Base-by-base conservation (phyloP, 2,888 invertebrate species). In the Dioctria rufipes region DNA sequence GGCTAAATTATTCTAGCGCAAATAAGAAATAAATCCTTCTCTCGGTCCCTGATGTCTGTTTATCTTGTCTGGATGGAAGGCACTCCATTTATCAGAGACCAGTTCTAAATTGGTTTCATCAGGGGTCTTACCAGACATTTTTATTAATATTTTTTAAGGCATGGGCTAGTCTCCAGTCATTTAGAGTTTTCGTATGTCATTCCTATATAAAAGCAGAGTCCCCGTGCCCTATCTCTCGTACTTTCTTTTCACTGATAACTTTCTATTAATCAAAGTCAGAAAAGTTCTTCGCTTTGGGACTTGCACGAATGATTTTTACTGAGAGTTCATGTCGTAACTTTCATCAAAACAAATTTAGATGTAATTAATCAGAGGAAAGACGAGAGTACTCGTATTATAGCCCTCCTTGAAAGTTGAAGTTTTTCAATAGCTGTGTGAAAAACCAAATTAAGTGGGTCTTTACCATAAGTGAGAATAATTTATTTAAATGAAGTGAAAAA, bases 221-320 rank as follows among this genome's bases (percentile, higher is more conserved):
- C 40, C 65, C 11, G 11, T 65, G 9, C 42, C n/a, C 42, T 37
- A 40, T 25, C 42, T n/a, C 65, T 65, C 65, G 13, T 65, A 42
- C 40, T 65, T 65, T 65, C 25, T 25, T 25, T 25, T 25, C 25
- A 2, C 25, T 25, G 25, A 42, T 40, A 65, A n/a, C 40, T 40
- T 65, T 42, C 40, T 65, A 65, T 65, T 65, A 65, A 65, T 65
- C 65, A 65, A 63, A 63, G 65, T 65, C 65, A 40, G 65, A n/a
- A 8, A 42, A 40, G 65, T 40, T 25, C 25, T 25, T 25, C 25
- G 25, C 25, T 25, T 25, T 25, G 25, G 25, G 25, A 25, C 25
- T 65, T 65, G 11, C 65, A 40, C 11, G 11, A 11, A 8, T 11
- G 65, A 39, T 11, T 40, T 40, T 11, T 3, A 37, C 9, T 25